Conservation (phyloP, 2,888 invertebrate species). For the Netelia virgata region DNA sequence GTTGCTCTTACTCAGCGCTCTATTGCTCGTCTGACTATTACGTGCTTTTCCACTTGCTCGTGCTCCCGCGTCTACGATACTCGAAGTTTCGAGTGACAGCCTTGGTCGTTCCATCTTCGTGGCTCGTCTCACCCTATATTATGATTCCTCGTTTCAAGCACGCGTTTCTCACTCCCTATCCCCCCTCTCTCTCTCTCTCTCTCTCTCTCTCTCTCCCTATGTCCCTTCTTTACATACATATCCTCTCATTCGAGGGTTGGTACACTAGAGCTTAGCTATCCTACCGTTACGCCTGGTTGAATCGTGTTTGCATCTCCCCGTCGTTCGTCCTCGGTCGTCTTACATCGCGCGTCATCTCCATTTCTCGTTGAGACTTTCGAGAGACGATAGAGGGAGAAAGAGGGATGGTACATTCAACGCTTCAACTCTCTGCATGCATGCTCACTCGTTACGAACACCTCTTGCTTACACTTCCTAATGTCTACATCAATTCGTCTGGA, state of each 20-base stretch:
- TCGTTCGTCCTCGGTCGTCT: slow-evolving; percentile 47
- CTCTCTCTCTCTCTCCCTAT: neutral
- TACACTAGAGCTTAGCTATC: slow-evolving; percentile 46
- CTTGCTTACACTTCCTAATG: slow-evolving; percentile 45
- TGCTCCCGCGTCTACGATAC: neutral
- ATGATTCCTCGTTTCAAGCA: neutral
- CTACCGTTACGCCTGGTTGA: slow-evolving; percentile 47
- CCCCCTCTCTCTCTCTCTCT: neutral
- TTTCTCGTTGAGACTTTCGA: slow-evolving; percentile 65
- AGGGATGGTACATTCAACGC: slow-evolving; percentile 30
- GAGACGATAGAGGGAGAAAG: slow-evolving; percentile 46
- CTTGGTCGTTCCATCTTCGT: slow-evolving; percentile 28
- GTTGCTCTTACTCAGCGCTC: slow-evolving; percentile 1
- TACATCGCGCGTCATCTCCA: slow-evolving; percentile 15
- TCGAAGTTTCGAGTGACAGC: neutral
- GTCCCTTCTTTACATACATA: slow-evolving; percentile 19
- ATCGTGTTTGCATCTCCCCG: slow-evolving; percentile 57
- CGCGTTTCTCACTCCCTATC: neutral
- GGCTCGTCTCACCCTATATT: slow-evolving; percentile 16
- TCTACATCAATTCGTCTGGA: slow-evolving; percentile 30
- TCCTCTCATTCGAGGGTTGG: slow-evolving; percentile 30
- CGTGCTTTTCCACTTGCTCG: slow-evolving; percentile 39
- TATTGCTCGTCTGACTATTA: slow-evolving; percentile 48
- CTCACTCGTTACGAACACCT: slow-evolving; percentile 62
- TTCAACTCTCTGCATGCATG: slow-evolving; percentile 50